phyloP scores from a whole-genome alignment of 92 coral and sea anemone genomes.

The Palythoa grandis region DNA sequence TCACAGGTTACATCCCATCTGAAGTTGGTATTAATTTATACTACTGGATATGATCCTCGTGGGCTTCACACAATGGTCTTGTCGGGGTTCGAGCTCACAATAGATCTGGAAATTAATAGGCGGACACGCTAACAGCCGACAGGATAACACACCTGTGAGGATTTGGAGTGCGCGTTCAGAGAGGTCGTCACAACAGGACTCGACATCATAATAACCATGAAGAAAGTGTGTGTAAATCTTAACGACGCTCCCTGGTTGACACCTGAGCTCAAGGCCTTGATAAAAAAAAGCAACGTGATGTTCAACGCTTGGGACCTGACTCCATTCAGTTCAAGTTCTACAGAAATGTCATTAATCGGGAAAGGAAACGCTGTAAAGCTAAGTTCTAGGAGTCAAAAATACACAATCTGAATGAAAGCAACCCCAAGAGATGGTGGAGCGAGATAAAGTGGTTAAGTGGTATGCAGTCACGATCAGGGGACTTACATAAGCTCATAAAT shows the following conservation, averaged over 20 bases:
- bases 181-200: neutral
- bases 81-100: too few species aligned
- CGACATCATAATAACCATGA: neutral
- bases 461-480: neutral
- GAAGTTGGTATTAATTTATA: too few species aligned
- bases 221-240: neutral
- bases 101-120: too few species aligned
- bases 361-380: neutral
- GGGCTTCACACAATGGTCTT: too few species aligned
- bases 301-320: neutral
- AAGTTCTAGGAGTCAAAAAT: neutral
- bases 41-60: too few species aligned
- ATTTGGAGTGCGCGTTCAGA: neutral
- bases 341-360: neutral
- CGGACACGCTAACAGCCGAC: too few species aligned
- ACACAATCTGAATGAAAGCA: neutral
- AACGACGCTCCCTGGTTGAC: neutral
- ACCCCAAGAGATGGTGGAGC: neutral
- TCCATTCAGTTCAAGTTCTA: neutral
- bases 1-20: too few species aligned
- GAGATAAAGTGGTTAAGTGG: neutral
- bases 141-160: neutral
- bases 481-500: neutral
- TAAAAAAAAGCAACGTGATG: neutral
- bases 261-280: neutral